These are phyloP conservation scores for Scotopteryx bipunctaria DNA, from an alignment of 2,888 invertebrate species.

Conservation along the genomic window DNA sequence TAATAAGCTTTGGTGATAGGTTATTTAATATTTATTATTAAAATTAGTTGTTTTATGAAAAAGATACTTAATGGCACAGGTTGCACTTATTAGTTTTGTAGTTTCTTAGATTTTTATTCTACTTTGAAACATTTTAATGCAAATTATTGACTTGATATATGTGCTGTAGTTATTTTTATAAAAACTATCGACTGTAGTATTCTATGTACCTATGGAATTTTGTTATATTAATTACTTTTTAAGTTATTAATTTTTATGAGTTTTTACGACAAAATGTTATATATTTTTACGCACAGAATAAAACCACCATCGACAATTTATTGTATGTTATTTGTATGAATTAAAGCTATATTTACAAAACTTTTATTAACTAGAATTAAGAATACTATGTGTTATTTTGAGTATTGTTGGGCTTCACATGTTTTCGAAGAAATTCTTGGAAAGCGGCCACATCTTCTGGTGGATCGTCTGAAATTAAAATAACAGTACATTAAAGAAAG, in stretches of 20 bases:
- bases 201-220: no score
- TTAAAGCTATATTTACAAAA: slow-evolving; percentile 40
- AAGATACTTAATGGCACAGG: not conserved
- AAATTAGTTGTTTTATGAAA: slow-evolving; percentile 7
- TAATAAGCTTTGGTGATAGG: slow-evolving; percentile 3
- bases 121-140: not conserved
- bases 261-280: not conserved
- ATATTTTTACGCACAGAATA: slow-evolving; percentile 22
- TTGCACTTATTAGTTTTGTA: not conserved
- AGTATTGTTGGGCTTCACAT: slow-evolving; percentile 62
- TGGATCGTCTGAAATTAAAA: slow-evolving; percentile 63
- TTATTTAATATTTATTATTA: not conserved
- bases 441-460: slow-evolving; percentile 71
- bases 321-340: slow-evolving; percentile 35
- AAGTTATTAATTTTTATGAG: not conserved
- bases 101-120: not conserved
- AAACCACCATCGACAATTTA: slow-evolving; percentile 21
- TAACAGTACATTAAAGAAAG: not conserved
- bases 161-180: not conserved
- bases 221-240: no score
- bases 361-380: not conserved
- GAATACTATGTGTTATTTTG: slow-evolving; percentile 47
- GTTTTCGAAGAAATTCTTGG: slow-evolving; percentile 73
- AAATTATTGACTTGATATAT: not conserved
- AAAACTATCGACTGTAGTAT: not conserved